phyloP scores from a whole-genome alignment of 2,888 invertebrate species.

The Vanessa cardui region DNA sequence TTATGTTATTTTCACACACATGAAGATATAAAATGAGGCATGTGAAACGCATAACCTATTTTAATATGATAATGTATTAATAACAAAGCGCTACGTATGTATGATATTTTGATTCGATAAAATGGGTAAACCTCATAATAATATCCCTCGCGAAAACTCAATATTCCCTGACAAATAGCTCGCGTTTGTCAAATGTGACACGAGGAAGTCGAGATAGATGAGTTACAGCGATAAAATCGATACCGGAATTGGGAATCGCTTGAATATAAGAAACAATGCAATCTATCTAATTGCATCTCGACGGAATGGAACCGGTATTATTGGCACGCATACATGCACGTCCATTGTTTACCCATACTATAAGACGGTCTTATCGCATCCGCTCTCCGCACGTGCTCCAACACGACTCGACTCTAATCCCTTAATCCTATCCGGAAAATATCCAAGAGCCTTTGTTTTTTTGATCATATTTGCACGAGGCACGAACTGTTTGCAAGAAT shows the following conservation, averaged over 20 bases:
- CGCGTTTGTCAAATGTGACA: slow-evolving; percentile 49
- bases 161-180: slow-evolving; percentile 54
- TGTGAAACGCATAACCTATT: neutral
- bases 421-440: slow-evolving; percentile 76
- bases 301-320: slow-evolving; percentile 51
- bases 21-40: neutral
- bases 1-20: neutral
- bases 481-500: slow-evolving; percentile 66
- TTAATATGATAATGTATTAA: neutral
- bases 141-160: slow-evolving; percentile 50
- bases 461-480: slow-evolving; percentile 63
- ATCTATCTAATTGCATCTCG: slow-evolving; percentile 63
- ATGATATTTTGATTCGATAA: slow-evolving; percentile 12
- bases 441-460: slow-evolving; percentile 74
- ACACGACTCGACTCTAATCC: slow-evolving; percentile 62
- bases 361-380: slow-evolving; percentile 55
- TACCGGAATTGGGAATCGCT: slow-evolving; percentile 52
- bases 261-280: slow-evolving; percentile 60
- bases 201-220: slow-evolving; percentile 59
- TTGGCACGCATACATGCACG: slow-evolving; percentile 52
- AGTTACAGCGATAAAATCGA: slow-evolving; percentile 56
- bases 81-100: slow-evolving; percentile 2
- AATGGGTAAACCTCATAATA: slow-evolving; percentile 12
- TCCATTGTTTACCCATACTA: slow-evolving; percentile 31
- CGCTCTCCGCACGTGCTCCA: slow-evolving; percentile 59